Evolutionary conservation across 2,113 vertebrate genomes (phyloP).

Genomic region (Pterophyllum scalare): DNA sequence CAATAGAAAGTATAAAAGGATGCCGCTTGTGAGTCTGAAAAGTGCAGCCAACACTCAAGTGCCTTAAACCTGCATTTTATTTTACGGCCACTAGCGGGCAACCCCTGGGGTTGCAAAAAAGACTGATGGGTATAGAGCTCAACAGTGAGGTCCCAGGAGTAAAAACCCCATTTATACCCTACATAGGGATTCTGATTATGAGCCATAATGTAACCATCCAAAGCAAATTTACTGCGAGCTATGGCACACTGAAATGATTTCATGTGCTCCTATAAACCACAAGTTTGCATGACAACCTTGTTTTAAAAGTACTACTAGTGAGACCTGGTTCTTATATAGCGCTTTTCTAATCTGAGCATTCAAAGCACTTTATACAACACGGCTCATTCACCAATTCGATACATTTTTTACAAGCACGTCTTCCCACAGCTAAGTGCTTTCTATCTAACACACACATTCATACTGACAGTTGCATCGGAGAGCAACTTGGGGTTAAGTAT

Average conservation of each 20-base stretch:
- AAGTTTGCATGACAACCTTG: neutral
- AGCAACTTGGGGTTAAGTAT: too few relatives aligned
- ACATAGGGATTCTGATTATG: neutral
- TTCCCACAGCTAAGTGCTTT: too few relatives aligned
- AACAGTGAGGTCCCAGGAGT: neutral
- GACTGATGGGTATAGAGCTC: neutral
- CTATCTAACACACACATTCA: too few relatives aligned
- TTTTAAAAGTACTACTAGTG: neutral
- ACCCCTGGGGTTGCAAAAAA: neutral
- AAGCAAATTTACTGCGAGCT: neutral
- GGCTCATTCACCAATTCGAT: too few relatives aligned
- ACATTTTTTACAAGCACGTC: too few relatives aligned
- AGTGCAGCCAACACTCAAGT: neutral
- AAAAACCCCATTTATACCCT: neutral
- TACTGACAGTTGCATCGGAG: too few relatives aligned
- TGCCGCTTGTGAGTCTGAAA: neutral
- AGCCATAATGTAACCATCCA: neutral
- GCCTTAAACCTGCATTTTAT: neutral
- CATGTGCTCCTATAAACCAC: neutral
- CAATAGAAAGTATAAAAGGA: neutral
- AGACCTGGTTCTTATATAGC: neutral
- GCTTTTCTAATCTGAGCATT: too few relatives aligned
- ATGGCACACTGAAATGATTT: neutral
- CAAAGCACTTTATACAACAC: too few relatives aligned
- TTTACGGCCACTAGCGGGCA: neutral